Evolutionary conservation across 1,140 invertebrate genomes (phyloP), one percentile per base, ranked within the genome.

Genomic region (Drosophila virilis): DNA sequence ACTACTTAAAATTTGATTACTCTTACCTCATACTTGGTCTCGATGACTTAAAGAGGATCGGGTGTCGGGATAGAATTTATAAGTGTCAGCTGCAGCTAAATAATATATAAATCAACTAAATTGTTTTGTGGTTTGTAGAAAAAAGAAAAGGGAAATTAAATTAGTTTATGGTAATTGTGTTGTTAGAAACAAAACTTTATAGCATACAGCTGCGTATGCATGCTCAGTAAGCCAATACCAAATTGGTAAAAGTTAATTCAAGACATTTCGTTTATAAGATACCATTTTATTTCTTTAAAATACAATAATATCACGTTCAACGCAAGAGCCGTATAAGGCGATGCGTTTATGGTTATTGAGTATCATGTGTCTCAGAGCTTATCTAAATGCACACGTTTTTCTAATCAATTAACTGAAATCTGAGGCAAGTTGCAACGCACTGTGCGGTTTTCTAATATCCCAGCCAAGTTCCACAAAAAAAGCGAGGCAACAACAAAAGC

Each of bases 371-470:
- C 22, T 28, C 22, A 28, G 8, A 4, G 22, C 15, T 42, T 69
- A 69, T 46, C 50, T 42, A 57, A 61, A 78, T 54, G 42, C 46
- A 74, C 60, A 83, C 79, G 76, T 79, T 83, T 62, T 51, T 52
- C 69, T 80, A 79, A 86, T 86, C 84, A 89, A 83, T 84, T 89
- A 89, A 84, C 48, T 72, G 84, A 89, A 86, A 86, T 86, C 84
- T 64, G 42, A 79, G 57, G 28, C 40, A 15, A 9, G 17, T 15
- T 37, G 57, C 76, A 59, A 74, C 71, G 50, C 79, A 73, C 67
- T 78, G 40, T 50, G 57, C 42, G 67, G 66, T 75, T 88, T 81
- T 76, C 82, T 88, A 85, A 81, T 66, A 66, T 61, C 58, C 46
- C 10, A 69, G 40, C 60, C 61, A 55, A 66, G 59, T 35, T 55